Base-by-base conservation (phyloP, 2,797 vertebrate genomes). In the Cynodonichthys magdalenae region DNA sequence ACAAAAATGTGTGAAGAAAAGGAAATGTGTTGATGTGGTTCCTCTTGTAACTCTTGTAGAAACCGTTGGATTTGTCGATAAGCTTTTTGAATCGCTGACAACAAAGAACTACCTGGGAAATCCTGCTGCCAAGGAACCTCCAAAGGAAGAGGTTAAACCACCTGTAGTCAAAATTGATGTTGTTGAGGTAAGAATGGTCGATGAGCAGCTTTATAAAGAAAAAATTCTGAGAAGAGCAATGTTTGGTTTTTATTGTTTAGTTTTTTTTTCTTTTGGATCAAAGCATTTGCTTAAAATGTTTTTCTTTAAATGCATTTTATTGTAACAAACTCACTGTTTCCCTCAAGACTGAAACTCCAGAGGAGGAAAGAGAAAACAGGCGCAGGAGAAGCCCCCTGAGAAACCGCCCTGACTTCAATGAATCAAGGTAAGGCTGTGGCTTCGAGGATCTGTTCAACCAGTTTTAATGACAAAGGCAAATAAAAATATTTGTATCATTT, bases 11-110 rank as follows among this genome's bases (percentile, higher is more conserved):
- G 36, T 39, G 36, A 28, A 3, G 29, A 17, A 53, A 46, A 17
- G 57, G 49, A 2, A 41, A 56, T 34, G 1, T 15, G 5, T 47
- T 66, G 1, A 62, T 34, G 9, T n/a, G 6, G 14, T 61, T 65
- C 1, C 7, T 66, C 17, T 58, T 53, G 5, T 91, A 45, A 14
- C 36, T 39, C 80, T 84, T 75, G 63, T 91, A 99, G 98, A 99
- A 92, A 99, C 98, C 19, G 94, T 95, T 58, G 96, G 94, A 66
- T 99, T 99, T 94, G 97, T 99, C 41, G 96, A 99, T 91, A 99
- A 98, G 89, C 95, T 99, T 50, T 99, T 99, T 86, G 97, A 99
- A 91, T 95, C 96, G 90, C 90, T 99, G 59, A 94, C 94, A 71
- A 98, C 96, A 46, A 98, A 98, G 90, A 96, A 96, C 90, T 99